phyloP scores from a whole-genome alignment of 2,888 invertebrate species.

The Apamea monoglypha region DNA sequence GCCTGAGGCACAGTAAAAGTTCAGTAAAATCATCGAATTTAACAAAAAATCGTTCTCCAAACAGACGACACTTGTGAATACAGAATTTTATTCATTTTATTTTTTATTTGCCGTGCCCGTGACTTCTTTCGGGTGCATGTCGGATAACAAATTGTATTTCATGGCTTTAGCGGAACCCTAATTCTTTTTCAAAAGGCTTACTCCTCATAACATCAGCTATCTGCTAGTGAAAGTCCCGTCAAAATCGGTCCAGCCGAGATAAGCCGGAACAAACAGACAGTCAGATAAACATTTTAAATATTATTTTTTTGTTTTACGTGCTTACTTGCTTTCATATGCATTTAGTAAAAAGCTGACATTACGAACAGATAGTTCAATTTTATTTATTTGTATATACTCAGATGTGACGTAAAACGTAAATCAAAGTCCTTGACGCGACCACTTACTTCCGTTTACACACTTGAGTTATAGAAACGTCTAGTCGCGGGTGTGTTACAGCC shows the following conservation, averaged over 20 bases:
- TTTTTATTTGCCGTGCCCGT: neutral
- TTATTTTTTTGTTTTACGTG: no score
- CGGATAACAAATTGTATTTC: neutral
- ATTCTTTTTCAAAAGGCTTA: neutral
- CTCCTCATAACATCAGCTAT: neutral
- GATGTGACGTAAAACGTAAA: conserved; percentile 21
- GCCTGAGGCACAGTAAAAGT: neutral
- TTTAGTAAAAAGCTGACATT: neutral
- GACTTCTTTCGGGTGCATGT: neutral
- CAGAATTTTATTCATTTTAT: neutral
- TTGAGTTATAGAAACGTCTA: conserved; percentile 41
- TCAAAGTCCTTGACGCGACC: conserved; percentile 18
- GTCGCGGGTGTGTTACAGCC: conserved; percentile 34
- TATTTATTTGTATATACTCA: neutral
- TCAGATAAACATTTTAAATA: no score
- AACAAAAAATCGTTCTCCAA: neutral
- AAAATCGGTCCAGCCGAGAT: neutral
- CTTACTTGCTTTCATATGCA: neutral
- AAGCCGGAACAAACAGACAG: no score
- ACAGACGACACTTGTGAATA: neutral
- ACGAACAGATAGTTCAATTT: neutral
- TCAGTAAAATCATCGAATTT: neutral
- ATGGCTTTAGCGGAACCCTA: neutral
- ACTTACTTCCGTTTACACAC: conserved; percentile 35
- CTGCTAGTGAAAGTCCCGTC: neutral